Evolutionary conservation across 23 tunicate species (phyloP).

Genomic region (Ascidia mentula): DNA sequence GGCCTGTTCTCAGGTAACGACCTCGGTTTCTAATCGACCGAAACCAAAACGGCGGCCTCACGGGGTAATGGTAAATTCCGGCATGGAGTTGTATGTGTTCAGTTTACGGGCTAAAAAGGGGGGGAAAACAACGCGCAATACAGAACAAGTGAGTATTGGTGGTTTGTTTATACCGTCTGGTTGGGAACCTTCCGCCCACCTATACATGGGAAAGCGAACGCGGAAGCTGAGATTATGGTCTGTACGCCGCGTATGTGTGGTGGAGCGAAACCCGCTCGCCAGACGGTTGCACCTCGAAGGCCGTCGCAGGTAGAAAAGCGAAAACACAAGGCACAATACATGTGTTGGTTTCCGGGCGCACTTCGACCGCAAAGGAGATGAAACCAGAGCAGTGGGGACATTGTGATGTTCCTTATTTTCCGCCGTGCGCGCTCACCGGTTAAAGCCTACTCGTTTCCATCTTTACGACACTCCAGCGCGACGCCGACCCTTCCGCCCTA

Average conservation of each 20-base stretch:
- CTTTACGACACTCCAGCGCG: not conserved
- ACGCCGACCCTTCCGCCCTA: slow-evolving; percentile 6
- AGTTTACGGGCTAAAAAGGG: too few relatives aligned
- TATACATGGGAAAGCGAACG: too few relatives aligned
- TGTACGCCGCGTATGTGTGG: too few relatives aligned
- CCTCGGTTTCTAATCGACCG: slow-evolving; percentile 2
- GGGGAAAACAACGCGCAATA: too few relatives aligned
- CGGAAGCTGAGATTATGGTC: too few relatives aligned
- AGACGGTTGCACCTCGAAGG: not conserved
- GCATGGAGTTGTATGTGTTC: too few relatives aligned
- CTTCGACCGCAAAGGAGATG: slow-evolving; percentile 5
- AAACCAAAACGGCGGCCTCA: not conserved
- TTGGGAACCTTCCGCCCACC: too few relatives aligned
- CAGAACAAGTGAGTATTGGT: too few relatives aligned
- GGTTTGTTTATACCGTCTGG: too few relatives aligned
- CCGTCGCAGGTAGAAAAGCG: not conserved
- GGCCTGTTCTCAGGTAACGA: not conserved
- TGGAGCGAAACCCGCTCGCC: not conserved
- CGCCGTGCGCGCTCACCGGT: not conserved
- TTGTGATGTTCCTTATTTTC: too few relatives aligned
- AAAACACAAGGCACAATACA: slow-evolving; percentile 19
- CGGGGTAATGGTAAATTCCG: too few relatives aligned
- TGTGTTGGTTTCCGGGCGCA: slow-evolving; percentile 25
- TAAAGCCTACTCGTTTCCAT: not conserved
- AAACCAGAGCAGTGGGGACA: not conserved